Evolutionary conservation across 1,140 invertebrate genomes (phyloP), one percentile per base, ranked within the genome.

Genomic region (Magallana angulata): DNA sequence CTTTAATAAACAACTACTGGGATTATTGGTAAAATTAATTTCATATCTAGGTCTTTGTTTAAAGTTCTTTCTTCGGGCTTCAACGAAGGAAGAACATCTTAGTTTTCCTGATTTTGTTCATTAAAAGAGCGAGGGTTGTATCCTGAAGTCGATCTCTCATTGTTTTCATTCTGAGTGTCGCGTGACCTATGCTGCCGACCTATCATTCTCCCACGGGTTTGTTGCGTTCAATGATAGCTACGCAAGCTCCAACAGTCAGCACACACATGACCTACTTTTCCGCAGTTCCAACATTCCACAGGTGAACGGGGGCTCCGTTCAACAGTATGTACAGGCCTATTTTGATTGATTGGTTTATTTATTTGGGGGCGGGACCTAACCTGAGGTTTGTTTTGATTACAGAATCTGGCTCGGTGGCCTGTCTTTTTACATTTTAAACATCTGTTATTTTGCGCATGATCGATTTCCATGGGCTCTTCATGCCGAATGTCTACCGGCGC

Each of bases 1-100:
- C 82, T 11, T 87, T 88, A 18, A 87, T 60, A 90, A 64, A 87
- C 0, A 83, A 85, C 76, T 85, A 82, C 7, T 82, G 85, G 18
- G 18, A 24, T 57, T 87, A 59, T 56, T 71, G 16, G 68, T 64
- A 57, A 57, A 6, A 56, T n/a, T 81, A 24, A 7, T 14, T 24
- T 85, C 18, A 30, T 24, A 9, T 84, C 11, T 62, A 60, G 36
- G 7, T 86, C 24, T 83, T 6, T 36, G 36, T 36, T 36, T 36
- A 36, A 36, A n/a, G 68, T 24, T 48, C 60, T 56, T 76, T 30
- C 76, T 83, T 59, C 48, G 7, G 9, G 82, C 57, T 48, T 36
- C 18, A 16, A 6, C 18, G 30, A 30, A 11, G 18, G 18, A 24
- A 58, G 62, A 83, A 64, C 14, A 48, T 58, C 56, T 71, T 88